Percentiles rank a stretch among this genome's conserved stretches.
These are phyloP conservation scores for Falco concolor DNA, from an alignment of 2,797 vertebrate species.

Conservation along the genomic window DNA sequence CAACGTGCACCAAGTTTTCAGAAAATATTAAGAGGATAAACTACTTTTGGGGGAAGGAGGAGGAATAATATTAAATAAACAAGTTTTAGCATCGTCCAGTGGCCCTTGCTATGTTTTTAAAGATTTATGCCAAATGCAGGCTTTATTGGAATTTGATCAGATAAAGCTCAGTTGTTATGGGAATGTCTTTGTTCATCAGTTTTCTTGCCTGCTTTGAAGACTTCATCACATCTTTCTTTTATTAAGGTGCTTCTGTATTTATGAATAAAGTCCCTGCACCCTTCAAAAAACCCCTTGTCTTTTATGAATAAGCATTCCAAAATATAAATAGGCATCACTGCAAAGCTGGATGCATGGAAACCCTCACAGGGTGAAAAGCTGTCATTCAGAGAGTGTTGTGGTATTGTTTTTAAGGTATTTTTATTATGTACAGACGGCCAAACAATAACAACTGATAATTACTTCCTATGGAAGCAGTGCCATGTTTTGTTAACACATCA, in stretches of 20 bases:
- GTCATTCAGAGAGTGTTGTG: not conserved
- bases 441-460: constrained; percentile 38
- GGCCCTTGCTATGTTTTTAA: constrained; percentile 60
- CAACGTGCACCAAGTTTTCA: not conserved
- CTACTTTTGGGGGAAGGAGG: not conserved
- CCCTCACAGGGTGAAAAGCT: not conserved
- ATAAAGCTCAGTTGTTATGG: constrained; percentile 59
- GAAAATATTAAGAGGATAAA: constrained; percentile 44
- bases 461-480: not conserved
- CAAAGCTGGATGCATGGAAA: not conserved
- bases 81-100: constrained; percentile 51
- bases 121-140: constrained; percentile 65
- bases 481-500: constrained; percentile 27
- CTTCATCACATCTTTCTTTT: constrained; percentile 63
- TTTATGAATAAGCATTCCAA: constrained; percentile 40
- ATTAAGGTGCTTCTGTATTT: constrained; percentile 65
- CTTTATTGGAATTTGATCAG: constrained; percentile 71
- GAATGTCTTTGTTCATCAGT: constrained; percentile 61
- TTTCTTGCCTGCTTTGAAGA: constrained; percentile 52
- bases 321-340: not conserved
- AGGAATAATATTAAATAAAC: constrained; percentile 43
- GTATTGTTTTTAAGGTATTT: constrained; percentile 52
- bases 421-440: constrained; percentile 43
- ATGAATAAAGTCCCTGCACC: constrained; percentile 49
- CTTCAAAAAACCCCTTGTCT: not conserved